Base-by-base conservation (phyloP, 2,888 invertebrate species). In the Phengaris arion region DNA sequence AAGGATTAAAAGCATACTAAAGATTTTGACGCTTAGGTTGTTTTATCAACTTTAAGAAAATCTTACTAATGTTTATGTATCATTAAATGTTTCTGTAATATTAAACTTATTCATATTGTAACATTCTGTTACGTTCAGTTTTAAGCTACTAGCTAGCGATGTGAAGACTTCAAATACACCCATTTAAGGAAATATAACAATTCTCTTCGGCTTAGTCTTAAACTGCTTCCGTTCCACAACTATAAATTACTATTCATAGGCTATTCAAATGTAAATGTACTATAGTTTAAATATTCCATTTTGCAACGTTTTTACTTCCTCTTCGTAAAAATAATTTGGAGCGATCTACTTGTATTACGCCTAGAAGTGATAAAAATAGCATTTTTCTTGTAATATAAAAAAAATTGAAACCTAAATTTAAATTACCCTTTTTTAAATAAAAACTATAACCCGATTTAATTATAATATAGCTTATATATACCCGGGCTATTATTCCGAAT, bases 211-310 rank as follows among this genome's bases (percentile, higher is more conserved):
- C 64, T 64, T 64, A 64, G 64, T 35, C 64, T 64, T 64, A 64
- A 64, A 64, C 64, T 13, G 64, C 35, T 64, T 64, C 64, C 64
- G 64, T 64, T 64, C 35, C 35, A 64, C 64, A 45, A 64, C 64
- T 64, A 64, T 64, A 64, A 64, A 64, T 64, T 64, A 64, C 64
- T 64, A 64, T 64, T 64, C 64, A 64, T 64, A 35, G 35, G 64
- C 64, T 64, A 64, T 64, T 64, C 64, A 64, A 64, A 64, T 64
- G 64, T 64, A 64, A 64, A 64, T 59, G 3, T 59, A 64, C 35
- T 64, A 64, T 45, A 64, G 64, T 64, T 64, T 64, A 64, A 64
- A 64, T 64, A 64, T 64, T 64, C 64, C 64, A 64, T 13, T 64
- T 52, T 45, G 64, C 35, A 45, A 35, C 64, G 64, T 64, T 64